Base-by-base conservation (phyloP, 2,888 invertebrate species). In the Epirrhoe alternata region DNA sequence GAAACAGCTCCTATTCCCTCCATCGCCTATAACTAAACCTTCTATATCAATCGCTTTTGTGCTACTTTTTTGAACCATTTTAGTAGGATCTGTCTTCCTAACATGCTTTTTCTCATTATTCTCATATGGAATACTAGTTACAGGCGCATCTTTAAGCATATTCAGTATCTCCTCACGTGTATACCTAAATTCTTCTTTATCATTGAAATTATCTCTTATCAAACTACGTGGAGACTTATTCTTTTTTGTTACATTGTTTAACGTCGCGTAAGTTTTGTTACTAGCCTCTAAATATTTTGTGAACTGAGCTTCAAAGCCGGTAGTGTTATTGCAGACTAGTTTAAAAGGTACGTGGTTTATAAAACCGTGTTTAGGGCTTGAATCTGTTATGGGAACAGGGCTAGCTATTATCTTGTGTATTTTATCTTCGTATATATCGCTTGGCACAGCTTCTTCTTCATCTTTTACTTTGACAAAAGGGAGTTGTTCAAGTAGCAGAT, bases 61-160 rank as follows among this genome's bases (percentile, higher is more conserved):
- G 70, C 85, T 86, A 64, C 69, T 83, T 62, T 90, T 93, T 61
- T 88, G 83, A 0, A 84, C 84, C 6, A 85, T 76, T 69, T 87
- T 82, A 0, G 88, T 85, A 0, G 93, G 93, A 69, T 93, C 91
- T 6, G 87, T 88, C 76, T 93, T 93, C 10, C 93, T 78, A 0
- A 88, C 86, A 75, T 92, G 90, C 33, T 84, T 83, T 10, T 90
- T 78, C 69, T 90, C 91, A 55, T 77, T 81, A 0, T 84, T 84
- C 35, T 87, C 87, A 61, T 85, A 88, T 1, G 89, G 88, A n/a
- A 87, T 64, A 0, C 88, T 83, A 0, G 86, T 85, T 1, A 92
- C 87, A 0, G 93, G 93, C 0, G 92, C 86, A 77, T 93, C 89
- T 78, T 92, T 93, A 30, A 93, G 89, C 88, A 93, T 88, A 70